Evolutionary conservation across 1,140 invertebrate species (phyloP), one percentile per base, ranked within the genome.

Genomic region (Platyscapa corneri): DNA sequence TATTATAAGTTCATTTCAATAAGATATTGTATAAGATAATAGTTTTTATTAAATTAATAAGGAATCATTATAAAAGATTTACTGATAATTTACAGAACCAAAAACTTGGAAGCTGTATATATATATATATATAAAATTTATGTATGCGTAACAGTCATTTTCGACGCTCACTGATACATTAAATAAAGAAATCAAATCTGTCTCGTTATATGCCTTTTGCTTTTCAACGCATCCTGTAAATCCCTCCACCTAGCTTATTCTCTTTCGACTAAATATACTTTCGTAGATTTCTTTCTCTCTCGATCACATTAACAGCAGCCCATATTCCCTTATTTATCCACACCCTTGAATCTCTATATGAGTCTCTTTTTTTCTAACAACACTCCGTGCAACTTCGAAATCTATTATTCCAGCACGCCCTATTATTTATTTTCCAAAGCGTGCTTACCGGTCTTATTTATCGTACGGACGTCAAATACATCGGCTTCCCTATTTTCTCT

Each of bases 341-440:
- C 46, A 10, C 65, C 49, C 76, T 81, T 23, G 49, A 56, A 18
- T 70, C n/a, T 70, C 60, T 77, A 42, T 32, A 49, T 60, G 82
- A n/a, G 16, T 64, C 0, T 30, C 72, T 32, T 75, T 75, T 32
- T 18, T 49, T 72, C 42, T 67, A 0, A 67, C 30, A 67, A 67
- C 49, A 14, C 56, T 86, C 67, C 42, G 34, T 78, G 12, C 82
- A 8, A 23, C 81, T 76, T 75, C 49, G 53, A 64, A n/a, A n/a
- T n/a, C 88, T 88, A 89, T 89, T 90, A 90, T 90, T 89, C 86
- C 84, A 78, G 85, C 76, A 85, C 83, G 87, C 89, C 89, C 89
- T 89, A 90, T 89, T 91, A 91, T 90, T 89, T 89, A 90, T 91
- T 89, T 89, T 87, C 87, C 56, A 37, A 67, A 86, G 87, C 85